Evolutionary conservation across 1,140 invertebrate genomes (phyloP).

Genomic region (Lerema accius): DNA sequence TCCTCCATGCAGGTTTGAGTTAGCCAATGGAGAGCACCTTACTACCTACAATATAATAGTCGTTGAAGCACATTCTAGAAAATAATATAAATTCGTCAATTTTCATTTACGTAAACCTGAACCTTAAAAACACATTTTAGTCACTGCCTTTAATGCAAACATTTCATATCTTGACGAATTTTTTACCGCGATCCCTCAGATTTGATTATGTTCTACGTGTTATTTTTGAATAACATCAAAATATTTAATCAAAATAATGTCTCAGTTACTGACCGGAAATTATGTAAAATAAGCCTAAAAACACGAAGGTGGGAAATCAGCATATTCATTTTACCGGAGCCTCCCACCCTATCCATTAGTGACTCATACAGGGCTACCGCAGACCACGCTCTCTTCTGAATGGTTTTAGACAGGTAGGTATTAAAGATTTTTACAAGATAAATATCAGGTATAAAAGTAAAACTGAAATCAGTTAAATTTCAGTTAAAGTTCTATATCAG

Average conservation of each 20-base stretch:
- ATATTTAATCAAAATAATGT: slow-evolving; percentile 67
- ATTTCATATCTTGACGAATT: neutral
- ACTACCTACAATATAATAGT: no score
- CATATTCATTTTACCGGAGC: slow-evolving; percentile 73
- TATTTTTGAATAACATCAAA: slow-evolving; percentile 41
- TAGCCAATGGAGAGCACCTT: no score
- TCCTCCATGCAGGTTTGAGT: no score
- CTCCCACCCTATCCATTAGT: slow-evolving; percentile 72
- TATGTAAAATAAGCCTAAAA: slow-evolving; percentile 78
- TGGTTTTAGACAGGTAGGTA: slow-evolving; percentile 53
- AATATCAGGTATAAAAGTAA: no score
- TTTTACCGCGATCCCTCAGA: no score
- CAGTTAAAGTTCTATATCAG: no score
- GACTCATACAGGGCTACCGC: slow-evolving; percentile 57
- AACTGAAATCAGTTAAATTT: no score
- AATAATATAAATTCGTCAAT: neutral
- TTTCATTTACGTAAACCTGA: no score
- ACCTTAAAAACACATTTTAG: slow-evolving; percentile 2
- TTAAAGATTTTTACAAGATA: slow-evolving; percentile 43
- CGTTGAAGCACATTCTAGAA: neutral
- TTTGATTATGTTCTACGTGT: slow-evolving; percentile 9
- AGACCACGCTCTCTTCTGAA: slow-evolving; percentile 52
- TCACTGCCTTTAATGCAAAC: no score
- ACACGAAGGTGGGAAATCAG: slow-evolving; percentile 70
- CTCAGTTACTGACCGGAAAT: slow-evolving; percentile 73